Percentiles rank a stretch among this genome's conserved stretches.
Evolutionary conservation across 2,113 vertebrate species (phyloP).

Genomic region (Strix uralensis): DNA sequence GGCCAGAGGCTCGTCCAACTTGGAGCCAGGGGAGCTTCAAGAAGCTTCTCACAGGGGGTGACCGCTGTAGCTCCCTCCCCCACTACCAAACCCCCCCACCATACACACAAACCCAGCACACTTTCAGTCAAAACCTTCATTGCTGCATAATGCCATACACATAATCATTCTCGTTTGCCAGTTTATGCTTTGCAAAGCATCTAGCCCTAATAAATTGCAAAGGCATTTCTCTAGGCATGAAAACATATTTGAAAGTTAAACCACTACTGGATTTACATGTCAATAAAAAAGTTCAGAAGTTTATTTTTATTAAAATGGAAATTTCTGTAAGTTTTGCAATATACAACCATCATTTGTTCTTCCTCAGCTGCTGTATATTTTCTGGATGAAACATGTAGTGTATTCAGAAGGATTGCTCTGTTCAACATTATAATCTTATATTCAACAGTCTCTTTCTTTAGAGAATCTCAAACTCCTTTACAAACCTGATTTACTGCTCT

Average conservation of each 20-base stretch:
- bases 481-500: neutral
- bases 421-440: neutral
- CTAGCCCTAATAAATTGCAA: neutral
- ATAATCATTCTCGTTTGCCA: neutral
- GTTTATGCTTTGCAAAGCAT: neutral
- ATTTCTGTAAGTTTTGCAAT: neutral
- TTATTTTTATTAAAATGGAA: neutral
- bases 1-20: too few species aligned
- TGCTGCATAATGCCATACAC: neutral
- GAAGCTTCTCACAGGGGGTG: too few species aligned
- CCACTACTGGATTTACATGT: neutral
- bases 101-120: too few species aligned
- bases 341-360: neutral
- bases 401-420: neutral
- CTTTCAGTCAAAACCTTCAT: neutral
- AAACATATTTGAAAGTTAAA: neutral
- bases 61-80: too few species aligned
- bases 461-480: neutral
- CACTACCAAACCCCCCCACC: too few species aligned
- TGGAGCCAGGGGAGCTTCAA: too few species aligned
- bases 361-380: neutral
- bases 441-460: neutral
- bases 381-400: neutral
- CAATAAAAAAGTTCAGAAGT: neutral
- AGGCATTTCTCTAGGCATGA: neutral